Base-by-base conservation (phyloP, 2,113 vertebrate genomes). In the Corvus moneduloides region DNA sequence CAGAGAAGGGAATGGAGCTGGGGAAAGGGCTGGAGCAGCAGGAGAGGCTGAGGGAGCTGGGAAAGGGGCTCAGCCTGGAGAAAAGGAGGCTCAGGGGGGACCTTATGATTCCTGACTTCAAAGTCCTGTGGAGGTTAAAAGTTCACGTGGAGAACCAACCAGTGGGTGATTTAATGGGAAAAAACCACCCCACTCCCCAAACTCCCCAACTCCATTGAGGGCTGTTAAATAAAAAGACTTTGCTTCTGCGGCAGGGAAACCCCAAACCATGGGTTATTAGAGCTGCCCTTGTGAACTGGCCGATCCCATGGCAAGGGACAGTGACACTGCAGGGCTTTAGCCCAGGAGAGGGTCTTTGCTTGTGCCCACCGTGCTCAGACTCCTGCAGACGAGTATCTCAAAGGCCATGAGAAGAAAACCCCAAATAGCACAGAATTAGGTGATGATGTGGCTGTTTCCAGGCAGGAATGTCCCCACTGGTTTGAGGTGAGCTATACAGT, bases 121-220 rank as follows among this genome's bases (percentile, higher is more conserved):
- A 21, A 11, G 49, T 75, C 7, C 28, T 67, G 32, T 24, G 48
- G 17, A 44, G 48, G 27, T 52, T 46, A n/a, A 35, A 81, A 84
- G 6, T 54, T 89, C 30, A 37, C 0, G 0, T 55, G 12, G 58
- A 72, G 7, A 35, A 58, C 43, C 49, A 68, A 2, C 16, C 55
- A 7, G 24, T 52, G 66, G 13, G 11, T 61, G 22, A 48, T 72
- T 63, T 85, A 1, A 16, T 67, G 24, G 26, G 22, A 5, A 16
- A 37, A 84, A 62, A 0, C 1, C 2, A 46, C 3, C 1, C 8
- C 30, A 4, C 2, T 90, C 15, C 49, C 46, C 20, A 56, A 16
- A 44, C 17, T 21, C 43, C 43, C 46, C 20, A 56, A 16, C 41
- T 73, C 35, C 41, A 54, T 7, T 1, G 5, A 56, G 27, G 37